These are phyloP conservation scores for Piaya cayana DNA, from an alignment of 2,113 vertebrate species.

Conservation along the genomic window DNA sequence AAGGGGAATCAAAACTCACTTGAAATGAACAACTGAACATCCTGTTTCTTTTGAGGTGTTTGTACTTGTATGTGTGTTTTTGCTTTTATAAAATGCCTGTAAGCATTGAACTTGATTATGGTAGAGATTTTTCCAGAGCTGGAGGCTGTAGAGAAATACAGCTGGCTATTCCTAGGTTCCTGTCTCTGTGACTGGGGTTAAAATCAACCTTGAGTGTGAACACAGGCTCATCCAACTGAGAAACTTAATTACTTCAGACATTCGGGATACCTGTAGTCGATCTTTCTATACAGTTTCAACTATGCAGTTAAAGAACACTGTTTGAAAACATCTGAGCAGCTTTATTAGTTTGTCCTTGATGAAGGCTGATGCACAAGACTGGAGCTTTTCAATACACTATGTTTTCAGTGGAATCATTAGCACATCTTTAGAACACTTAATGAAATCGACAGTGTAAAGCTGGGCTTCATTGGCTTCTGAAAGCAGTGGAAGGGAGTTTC, in stretches of 20 bases:
- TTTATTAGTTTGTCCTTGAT: conserved; percentile 7
- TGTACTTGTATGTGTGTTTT: neutral
- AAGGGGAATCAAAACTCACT: conserved; percentile 24
- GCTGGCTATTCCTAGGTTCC: neutral
- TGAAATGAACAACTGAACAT: conserved; percentile 44
- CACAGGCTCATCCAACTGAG: neutral
- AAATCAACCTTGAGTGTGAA: conserved; percentile 7
- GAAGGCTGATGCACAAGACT: conserved; percentile 36
- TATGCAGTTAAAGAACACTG: conserved; percentile 72
- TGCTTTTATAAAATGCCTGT: conserved; percentile 45
- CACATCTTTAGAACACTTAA: conserved; percentile 23
- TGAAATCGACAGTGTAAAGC: neutral
- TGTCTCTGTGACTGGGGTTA: neutral
- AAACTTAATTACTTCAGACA: neutral
- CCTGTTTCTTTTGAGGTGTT: conserved; percentile 28
- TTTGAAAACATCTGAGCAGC: conserved; percentile 17
- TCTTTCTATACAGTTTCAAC: conserved; percentile 56
- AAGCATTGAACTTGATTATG: conserved; percentile 25
- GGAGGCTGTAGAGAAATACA: neutral
- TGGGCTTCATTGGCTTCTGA: neutral
- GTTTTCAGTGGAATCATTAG: conserved; percentile 39
- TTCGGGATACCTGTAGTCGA: conserved; percentile 30
- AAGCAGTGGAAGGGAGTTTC: neutral
- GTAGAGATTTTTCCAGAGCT: conserved; percentile 16
- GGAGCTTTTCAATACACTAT: conserved; percentile 50